A percentile compares a stretch with the other conserved stretches of the same genome.
Conservation (phyloP, 2,113 vertebrate species). For the Leucopternis melanops region DNA sequence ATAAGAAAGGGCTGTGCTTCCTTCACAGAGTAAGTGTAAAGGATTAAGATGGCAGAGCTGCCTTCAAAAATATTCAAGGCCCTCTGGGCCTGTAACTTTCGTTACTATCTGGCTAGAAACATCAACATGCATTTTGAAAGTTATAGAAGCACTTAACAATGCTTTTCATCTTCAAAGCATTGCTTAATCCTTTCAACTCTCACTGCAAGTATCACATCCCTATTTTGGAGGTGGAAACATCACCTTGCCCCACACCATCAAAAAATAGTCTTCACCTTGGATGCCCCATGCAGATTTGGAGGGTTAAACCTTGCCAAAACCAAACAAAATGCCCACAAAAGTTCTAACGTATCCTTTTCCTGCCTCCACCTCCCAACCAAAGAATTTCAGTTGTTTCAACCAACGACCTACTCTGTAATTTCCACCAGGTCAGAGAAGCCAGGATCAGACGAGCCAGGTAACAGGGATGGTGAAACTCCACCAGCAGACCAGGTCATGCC, state of each 20-base stretch:
- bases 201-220: not conserved
- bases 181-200: slow-evolving; percentile 28
- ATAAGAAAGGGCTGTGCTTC: not conserved
- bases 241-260: not conserved
- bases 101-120: not conserved
- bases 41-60: slow-evolving; percentile 2
- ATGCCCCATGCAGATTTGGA: not conserved
- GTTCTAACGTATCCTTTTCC: not conserved
- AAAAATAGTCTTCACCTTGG: not conserved
- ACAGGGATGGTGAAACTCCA: not conserved
- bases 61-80: not conserved
- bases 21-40: not conserved
- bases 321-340: not conserved
- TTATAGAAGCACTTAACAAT: not conserved
- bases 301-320: not conserved
- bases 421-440: not conserved
- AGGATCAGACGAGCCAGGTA: not conserved
- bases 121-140: not conserved
- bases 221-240: not conserved
- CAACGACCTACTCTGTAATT: not conserved
- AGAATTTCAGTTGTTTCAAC: not conserved
- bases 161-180: slow-evolving; percentile 55
- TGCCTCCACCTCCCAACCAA: not conserved
- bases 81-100: slow-evolving; percentile 22
- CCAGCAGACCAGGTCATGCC: not conserved